Evolutionary conservation across 1,140 invertebrate species (phyloP).

Genomic region (Rhagoletis zephyria): DNA sequence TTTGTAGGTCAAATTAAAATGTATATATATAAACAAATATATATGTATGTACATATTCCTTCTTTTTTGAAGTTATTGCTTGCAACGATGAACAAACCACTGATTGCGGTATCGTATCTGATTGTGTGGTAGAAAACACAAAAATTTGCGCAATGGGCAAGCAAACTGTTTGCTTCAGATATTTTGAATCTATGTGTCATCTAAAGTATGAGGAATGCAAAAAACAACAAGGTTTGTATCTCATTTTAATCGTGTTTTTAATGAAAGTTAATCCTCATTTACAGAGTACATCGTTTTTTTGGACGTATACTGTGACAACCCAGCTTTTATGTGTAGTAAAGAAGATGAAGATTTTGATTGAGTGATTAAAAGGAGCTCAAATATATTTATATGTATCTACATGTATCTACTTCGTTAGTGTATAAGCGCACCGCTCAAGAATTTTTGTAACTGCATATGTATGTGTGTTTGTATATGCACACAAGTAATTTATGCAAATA

Average conservation of each 20-base stretch:
- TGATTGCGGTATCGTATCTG: background rate
- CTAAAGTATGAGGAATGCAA: background rate
- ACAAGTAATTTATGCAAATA: too few relatives aligned
- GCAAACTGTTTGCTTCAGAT: background rate
- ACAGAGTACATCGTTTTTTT: background rate
- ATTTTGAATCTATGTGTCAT: conserved; percentile 10
- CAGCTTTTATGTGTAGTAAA: background rate
- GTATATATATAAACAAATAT: background rate
- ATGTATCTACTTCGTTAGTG: too few relatives aligned
- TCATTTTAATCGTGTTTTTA: background rate
- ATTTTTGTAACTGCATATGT: too few relatives aligned
- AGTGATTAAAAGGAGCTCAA: too few relatives aligned
- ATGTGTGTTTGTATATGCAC: too few relatives aligned
- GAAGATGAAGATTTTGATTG: too few relatives aligned
- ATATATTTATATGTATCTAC: too few relatives aligned
- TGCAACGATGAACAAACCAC: background rate
- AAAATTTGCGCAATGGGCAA: background rate
- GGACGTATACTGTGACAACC: background rate
- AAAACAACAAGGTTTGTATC: background rate
- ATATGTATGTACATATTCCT: background rate
- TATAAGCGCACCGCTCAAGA: too few relatives aligned
- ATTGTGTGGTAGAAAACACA: background rate
- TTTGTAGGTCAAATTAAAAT: background rate
- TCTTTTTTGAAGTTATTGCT: background rate
- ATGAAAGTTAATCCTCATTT: background rate